phyloP scores from a whole-genome alignment of 1,140 invertebrate species.

The Platyscapa corneri region DNA sequence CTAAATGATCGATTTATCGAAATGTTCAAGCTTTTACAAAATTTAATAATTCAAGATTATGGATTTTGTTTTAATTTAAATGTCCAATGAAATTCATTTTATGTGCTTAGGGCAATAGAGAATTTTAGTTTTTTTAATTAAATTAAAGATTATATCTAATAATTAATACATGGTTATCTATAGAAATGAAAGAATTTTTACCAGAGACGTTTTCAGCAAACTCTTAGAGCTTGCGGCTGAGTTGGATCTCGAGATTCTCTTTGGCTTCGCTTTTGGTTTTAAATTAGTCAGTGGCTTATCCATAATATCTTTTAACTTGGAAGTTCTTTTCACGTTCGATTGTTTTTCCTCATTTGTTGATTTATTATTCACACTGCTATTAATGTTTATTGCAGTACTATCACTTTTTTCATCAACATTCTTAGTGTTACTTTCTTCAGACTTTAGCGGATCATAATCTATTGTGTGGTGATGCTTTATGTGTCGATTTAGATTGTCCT shows the following conservation, averaged over 20 bases:
- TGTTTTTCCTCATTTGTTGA: not conserved
- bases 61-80: too few relatives aligned
- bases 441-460: not conserved
- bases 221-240: not conserved
- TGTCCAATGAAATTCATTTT: too few relatives aligned
- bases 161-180: too few relatives aligned
- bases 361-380: not conserved
- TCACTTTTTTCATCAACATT: too few relatives aligned
- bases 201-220: not conserved
- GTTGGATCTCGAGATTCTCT: slow-evolving; percentile 2
- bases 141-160: too few relatives aligned
- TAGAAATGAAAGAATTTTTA: not conserved
- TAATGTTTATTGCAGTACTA: not conserved
- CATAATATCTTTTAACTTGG: not conserved
- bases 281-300: not conserved
- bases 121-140: too few relatives aligned
- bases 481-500: slow-evolving; percentile 73
- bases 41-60: too few relatives aligned
- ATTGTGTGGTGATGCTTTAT: slow-evolving; percentile 71
- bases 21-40: too few relatives aligned
- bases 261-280: slow-evolving; percentile 6
- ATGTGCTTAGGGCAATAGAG: too few relatives aligned
- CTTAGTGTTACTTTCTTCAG: too few relatives aligned
- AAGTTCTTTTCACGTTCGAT: not conserved
- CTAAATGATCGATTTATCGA: too few relatives aligned